Evolutionary conservation across 2,113 vertebrate genomes (phyloP).

Genomic region (Pelodiscus sinensis): DNA sequence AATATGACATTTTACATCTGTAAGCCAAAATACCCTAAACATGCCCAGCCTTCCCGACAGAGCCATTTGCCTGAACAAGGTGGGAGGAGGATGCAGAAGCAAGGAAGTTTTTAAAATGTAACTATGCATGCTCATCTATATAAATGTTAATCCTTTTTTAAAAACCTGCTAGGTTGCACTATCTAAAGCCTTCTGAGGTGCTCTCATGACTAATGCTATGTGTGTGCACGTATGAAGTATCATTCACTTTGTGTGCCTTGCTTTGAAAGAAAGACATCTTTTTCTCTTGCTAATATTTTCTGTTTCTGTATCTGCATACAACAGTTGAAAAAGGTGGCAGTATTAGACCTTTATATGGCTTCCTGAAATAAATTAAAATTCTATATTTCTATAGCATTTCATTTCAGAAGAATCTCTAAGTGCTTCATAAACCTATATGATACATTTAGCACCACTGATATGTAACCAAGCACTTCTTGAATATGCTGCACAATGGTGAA

Average conservation of each 20-base stretch:
- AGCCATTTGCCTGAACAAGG: background rate
- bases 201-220: background rate
- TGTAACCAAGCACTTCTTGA: background rate
- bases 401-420: too few relatives aligned
- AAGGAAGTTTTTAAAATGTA: background rate
- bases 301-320: background rate
- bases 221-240: background rate
- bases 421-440: too few relatives aligned
- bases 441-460: too few relatives aligned
- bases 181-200: background rate
- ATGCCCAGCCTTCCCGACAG: background rate
- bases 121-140: background rate
- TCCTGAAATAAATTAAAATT: background rate
- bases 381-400: too few relatives aligned
- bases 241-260: background rate
- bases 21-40: background rate
- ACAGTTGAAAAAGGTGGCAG: background rate
- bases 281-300: background rate
- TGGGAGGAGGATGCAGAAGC: background rate
- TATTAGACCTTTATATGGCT: background rate
- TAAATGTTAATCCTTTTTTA: background rate
- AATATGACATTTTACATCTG: too few relatives aligned
- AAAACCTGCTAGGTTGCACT: background rate
- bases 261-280: background rate
- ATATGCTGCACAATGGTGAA: background rate